Evolutionary conservation across 1,140 invertebrate species (phyloP), one percentile per base, ranked within the genome.

Genomic region (Meloidogyne floridensis): DNA sequence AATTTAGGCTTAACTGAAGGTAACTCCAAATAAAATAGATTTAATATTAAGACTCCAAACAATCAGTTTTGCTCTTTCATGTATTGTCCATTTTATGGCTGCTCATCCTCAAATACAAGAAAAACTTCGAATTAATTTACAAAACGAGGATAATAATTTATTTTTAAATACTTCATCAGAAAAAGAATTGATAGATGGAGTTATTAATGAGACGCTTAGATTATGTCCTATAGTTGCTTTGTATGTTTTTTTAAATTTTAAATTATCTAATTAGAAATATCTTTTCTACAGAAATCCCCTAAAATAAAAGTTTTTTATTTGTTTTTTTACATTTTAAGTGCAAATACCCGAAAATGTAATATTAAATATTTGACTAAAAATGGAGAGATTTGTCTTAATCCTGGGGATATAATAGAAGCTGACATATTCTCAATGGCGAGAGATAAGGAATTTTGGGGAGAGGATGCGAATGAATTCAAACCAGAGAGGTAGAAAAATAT

Each of bases 41-140:
- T 74, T 13, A n/a, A 0, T n/a, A n/a, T 74, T 74, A 1, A 74
- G 72, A 5, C 43, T 74, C 20, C 42, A 74, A 43, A 74, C 72
- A 18, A 74, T 74, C 18, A 18, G 72, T 53, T 53, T 47, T 74
- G 43, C 42, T 15, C 18, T 74, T 13, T 43, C 72, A 8, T 20
- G 43, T 13, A n/a, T 74, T 53, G 15, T 18, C 72, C 72, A 74
- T 74, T 74, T 74, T 20, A 5, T 74, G 72, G 72, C n/a, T 53
- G 0, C 43, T n/a, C n/a, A 8, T 74, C 72, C 72, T 43, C 13
- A 6, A 2, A 53, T 74, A 47, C 72, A 74, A 20, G 42, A 74
- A 5, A 15, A 6, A 15, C 72, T 74, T 3, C 13, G 72, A 43
- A 53, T 47, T 5, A 53, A 74, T 15, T 53, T 74, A 53, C 13